Conservation (phyloP, 2,888 invertebrate genomes). For the Parnassius smintheus region DNA sequence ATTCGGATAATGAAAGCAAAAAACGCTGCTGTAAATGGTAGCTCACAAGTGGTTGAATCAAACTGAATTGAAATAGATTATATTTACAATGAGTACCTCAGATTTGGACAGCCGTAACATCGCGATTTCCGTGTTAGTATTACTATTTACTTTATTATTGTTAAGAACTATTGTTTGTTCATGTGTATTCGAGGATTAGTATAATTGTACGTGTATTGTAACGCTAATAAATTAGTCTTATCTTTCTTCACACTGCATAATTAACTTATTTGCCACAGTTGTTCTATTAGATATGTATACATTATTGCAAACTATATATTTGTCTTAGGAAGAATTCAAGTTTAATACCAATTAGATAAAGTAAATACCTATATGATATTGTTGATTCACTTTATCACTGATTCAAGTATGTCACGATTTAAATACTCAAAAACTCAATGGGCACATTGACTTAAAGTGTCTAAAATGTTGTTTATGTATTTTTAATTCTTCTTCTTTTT, state of each 20-base stretch:
- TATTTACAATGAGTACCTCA: slow-evolving; percentile 67
- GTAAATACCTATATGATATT: too few relatives aligned
- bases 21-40: slow-evolving; percentile 57
- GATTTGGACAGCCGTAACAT: slow-evolving; percentile 75
- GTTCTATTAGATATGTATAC: neutral
- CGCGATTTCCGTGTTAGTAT: slow-evolving; percentile 75
- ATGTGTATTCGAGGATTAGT: slow-evolving; percentile 35
- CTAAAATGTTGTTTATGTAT: too few relatives aligned
- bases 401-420: too few relatives aligned
- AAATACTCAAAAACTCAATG: too few relatives aligned
- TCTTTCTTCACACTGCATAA: slow-evolving; percentile 8
- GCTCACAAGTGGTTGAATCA: slow-evolving; percentile 49
- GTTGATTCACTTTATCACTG: too few relatives aligned
- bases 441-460: too few relatives aligned
- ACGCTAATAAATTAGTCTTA: slow-evolving; percentile 15
- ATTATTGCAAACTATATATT: slow-evolving; percentile 4
- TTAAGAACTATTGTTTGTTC: slow-evolving; percentile 40
- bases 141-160: slow-evolving; percentile 46
- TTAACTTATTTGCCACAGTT: slow-evolving; percentile 15
- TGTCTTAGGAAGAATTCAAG: too few relatives aligned
- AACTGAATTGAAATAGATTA: slow-evolving; percentile 50
- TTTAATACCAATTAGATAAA: too few relatives aligned
- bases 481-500: too few relatives aligned
- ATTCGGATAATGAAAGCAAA: slow-evolving; percentile 75
- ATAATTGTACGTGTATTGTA: slow-evolving; percentile 36